Percentiles rank a stretch among this genome's conserved stretches.
These are phyloP conservation scores for Oncorhynchus masou DNA, from an alignment of 2,113 vertebrate species.

Conservation along the genomic window DNA sequence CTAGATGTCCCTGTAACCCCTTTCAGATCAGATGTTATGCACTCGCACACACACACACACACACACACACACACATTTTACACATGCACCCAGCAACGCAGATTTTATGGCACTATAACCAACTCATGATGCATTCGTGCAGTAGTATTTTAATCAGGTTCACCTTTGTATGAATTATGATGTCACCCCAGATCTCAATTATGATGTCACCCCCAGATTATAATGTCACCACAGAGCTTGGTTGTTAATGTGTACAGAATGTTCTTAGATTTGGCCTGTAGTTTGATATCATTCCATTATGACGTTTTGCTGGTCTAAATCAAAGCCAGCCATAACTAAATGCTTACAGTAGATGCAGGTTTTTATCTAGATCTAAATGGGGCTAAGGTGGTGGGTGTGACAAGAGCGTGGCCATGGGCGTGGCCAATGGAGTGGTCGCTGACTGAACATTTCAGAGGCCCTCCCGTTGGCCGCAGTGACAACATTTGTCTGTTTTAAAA, in stretches of 20 bases:
- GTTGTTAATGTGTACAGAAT: conserved; percentile 25
- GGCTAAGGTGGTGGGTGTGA: too few species aligned
- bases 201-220: conserved; percentile 15
- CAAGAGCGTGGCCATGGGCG: too few species aligned
- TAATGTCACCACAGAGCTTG: conserved; percentile 14
- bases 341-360: neutral
- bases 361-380: too few species aligned
- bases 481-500: too few species aligned
- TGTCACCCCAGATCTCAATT: conserved; percentile 4
- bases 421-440: too few species aligned
- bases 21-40: neutral
- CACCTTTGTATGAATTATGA: conserved; percentile 18
- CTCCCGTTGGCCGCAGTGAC: too few species aligned
- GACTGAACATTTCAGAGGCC: too few species aligned
- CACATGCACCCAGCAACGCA: conserved; percentile 17
- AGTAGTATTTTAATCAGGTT: conserved; percentile 25
- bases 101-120: neutral
- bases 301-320: neutral
- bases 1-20: conserved; percentile 67
- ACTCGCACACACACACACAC: neutral
- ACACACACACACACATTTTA: conserved; percentile 14
- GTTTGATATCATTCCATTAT: conserved; percentile 2
- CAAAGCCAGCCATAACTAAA: neutral
- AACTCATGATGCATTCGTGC: neutral
- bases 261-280: conserved; percentile 21